Conservation (phyloP, 2,888 invertebrate species). For the Liposcelis brunnea region DNA sequence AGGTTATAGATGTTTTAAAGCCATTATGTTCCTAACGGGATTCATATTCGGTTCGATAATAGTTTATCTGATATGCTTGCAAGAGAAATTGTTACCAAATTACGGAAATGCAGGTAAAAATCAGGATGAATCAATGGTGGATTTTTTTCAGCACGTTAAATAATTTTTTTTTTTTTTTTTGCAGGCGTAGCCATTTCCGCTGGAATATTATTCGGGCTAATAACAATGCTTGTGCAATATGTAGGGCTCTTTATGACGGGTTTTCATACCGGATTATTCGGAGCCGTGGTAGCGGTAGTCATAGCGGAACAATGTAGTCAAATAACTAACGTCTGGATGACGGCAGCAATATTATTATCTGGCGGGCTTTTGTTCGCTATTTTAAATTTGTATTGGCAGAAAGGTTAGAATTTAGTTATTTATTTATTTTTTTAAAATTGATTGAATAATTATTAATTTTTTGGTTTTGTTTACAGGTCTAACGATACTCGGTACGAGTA, state of each 20-base stretch:
- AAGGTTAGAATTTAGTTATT: constrained; percentile 30
- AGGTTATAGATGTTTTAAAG: constrained; percentile 81
- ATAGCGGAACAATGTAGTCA: constrained; percentile 39
- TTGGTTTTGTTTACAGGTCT: constrained; percentile 30
- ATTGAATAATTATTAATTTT: not conserved
- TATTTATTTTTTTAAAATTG: not conserved
- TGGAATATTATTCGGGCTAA: constrained; percentile 57
- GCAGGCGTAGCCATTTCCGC: constrained; percentile 52
- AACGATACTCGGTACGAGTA: constrained; percentile 54
- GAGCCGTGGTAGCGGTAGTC: constrained; percentile 40
- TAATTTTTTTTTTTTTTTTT: constrained; percentile 14
- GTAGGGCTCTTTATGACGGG: constrained; percentile 69
- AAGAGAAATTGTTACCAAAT: constrained; percentile 58
- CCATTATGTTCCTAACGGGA: constrained; percentile 74
- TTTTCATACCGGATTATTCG: constrained; percentile 52
- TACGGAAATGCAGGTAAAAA: constrained; percentile 52
- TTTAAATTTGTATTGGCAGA: constrained; percentile 56
- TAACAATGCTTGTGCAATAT: constrained; percentile 67
- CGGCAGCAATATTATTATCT: constrained; percentile 47
- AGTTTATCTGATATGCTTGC: constrained; percentile 63
- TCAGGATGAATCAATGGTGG: constrained; percentile 11
- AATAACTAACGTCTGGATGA: constrained; percentile 47
- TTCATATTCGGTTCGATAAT: constrained; percentile 69
- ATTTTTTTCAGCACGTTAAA: no score
- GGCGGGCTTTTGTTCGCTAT: constrained; percentile 51